These are phyloP conservation scores for Bombus balteatus DNA, from an alignment of 1,140 invertebrate genomes.

Conservation along the genomic window DNA sequence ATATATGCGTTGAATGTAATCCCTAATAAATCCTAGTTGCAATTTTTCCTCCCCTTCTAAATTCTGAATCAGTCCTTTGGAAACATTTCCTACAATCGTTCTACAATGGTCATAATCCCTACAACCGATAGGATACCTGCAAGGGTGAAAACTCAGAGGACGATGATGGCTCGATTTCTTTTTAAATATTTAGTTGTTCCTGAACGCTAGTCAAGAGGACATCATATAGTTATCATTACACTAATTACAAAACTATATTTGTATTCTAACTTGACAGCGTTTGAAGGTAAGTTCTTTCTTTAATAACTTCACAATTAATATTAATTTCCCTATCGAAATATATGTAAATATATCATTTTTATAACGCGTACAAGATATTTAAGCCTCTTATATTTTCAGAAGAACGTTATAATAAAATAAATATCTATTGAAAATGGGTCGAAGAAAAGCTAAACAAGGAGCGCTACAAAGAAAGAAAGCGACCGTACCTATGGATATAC, in stretches of 20 bases:
- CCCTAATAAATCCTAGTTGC: background rate
- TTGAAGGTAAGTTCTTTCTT: background rate
- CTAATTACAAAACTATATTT: too few species aligned
- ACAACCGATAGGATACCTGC: background rate
- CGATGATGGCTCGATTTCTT: background rate
- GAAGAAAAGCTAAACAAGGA: conserved; percentile 90
- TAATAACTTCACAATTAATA: background rate
- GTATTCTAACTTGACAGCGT: background rate
- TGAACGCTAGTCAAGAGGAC: background rate
- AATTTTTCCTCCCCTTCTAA: background rate
- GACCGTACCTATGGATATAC: conserved; percentile 94
- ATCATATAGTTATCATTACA: background rate
- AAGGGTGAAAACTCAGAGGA: background rate
- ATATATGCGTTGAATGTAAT: conserved; percentile 3
- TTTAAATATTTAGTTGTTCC: background rate
- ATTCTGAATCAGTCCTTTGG: background rate
- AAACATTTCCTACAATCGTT: background rate
- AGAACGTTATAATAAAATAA: too few species aligned
- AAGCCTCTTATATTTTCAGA: too few species aligned
- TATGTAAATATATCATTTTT: background rate
- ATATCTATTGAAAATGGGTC: too few species aligned
- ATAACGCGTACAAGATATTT: background rate
- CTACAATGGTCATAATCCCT: too few species aligned
- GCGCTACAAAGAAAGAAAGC: conserved; percentile 95
- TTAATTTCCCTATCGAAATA: background rate